phyloP scores from a whole-genome alignment of 1,140 invertebrate species.

The Saxidomus purpurata region DNA sequence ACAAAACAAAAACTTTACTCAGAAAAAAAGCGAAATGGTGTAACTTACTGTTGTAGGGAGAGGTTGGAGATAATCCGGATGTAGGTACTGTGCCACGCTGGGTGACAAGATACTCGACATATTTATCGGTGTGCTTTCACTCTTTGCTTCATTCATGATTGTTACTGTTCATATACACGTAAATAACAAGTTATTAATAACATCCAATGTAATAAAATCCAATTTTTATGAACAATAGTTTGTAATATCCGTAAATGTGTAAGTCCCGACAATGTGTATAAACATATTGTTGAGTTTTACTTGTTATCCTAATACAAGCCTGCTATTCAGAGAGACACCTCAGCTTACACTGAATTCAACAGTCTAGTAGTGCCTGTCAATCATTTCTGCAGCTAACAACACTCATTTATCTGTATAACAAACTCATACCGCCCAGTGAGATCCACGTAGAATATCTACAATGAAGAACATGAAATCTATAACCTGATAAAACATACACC shows the following conservation, averaged over 20 bases:
- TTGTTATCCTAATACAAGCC: neutral
- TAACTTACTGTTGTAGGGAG: conserved; percentile 85
- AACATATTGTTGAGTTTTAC: neutral
- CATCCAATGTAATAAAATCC: neutral
- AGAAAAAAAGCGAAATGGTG: neutral
- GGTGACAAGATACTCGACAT: conserved; percentile 78
- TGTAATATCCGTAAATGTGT: conserved; percentile 16
- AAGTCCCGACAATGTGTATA: conserved; percentile 8
- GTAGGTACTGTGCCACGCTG: conserved; percentile 83
- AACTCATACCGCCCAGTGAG: conserved; percentile 80
- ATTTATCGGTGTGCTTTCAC: conserved; percentile 52
- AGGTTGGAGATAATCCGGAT: conserved; percentile 85
- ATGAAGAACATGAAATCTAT: conserved; percentile 82
- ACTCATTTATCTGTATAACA: conserved; percentile 69
- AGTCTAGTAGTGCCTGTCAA: conserved; percentile 73
- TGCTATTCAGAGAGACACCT: conserved; percentile 37
- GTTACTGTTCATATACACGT: conserved; percentile 33
- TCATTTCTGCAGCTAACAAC: conserved; percentile 73
- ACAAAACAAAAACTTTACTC: neutral
- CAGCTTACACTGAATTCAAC: conserved; percentile 61
- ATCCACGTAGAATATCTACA: conserved; percentile 78
- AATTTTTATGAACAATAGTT: conserved; percentile 19
- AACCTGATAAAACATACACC: conserved; percentile 78
- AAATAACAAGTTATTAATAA: neutral
- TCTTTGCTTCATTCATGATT: conserved; percentile 69